Conservation (phyloP, 23 tunicate genomes). For the Styela plicata region DNA sequence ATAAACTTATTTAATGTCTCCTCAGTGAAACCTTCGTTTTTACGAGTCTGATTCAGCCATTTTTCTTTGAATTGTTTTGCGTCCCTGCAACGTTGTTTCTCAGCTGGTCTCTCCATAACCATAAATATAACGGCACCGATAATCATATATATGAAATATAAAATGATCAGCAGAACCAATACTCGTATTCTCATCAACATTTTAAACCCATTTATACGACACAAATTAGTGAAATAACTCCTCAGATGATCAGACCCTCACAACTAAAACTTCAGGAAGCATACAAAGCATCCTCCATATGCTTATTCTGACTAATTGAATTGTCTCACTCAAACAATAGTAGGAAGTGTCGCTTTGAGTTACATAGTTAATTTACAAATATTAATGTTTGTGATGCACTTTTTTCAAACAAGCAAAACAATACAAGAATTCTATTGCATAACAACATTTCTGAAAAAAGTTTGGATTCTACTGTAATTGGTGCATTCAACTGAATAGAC, state of each 20-base stretch:
- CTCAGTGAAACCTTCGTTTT: conserved; percentile 2
- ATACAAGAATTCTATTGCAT: too few relatives aligned
- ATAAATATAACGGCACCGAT: conserved; percentile 40
- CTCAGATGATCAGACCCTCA: too few relatives aligned
- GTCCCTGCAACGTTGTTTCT: conserved; percentile 23
- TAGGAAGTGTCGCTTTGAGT: not conserved
- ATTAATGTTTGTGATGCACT: not conserved
- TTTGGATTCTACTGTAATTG: too few relatives aligned
- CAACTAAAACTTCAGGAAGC: too few relatives aligned
- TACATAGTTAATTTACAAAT: not conserved
- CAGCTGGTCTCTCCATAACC: conserved; percentile 27
- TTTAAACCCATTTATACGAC: not conserved
- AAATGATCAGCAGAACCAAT: conserved; percentile 13
- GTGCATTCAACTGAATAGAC: too few relatives aligned
- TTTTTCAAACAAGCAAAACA: too few relatives aligned
- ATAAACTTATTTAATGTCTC: conserved; percentile 19
- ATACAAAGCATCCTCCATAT: too few relatives aligned
- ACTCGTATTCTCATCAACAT: conserved; percentile 22
- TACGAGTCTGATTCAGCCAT: conserved; percentile 9
- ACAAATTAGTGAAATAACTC: too few relatives aligned
- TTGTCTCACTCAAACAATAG: not conserved
- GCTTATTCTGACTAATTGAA: not conserved
- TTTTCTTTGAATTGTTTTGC: conserved; percentile 23
- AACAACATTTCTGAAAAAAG: too few relatives aligned
- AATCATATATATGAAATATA: conserved; percentile 36